Conservation (phyloP, 2,113 vertebrate species). For the Eptesicus fuscus region DNA sequence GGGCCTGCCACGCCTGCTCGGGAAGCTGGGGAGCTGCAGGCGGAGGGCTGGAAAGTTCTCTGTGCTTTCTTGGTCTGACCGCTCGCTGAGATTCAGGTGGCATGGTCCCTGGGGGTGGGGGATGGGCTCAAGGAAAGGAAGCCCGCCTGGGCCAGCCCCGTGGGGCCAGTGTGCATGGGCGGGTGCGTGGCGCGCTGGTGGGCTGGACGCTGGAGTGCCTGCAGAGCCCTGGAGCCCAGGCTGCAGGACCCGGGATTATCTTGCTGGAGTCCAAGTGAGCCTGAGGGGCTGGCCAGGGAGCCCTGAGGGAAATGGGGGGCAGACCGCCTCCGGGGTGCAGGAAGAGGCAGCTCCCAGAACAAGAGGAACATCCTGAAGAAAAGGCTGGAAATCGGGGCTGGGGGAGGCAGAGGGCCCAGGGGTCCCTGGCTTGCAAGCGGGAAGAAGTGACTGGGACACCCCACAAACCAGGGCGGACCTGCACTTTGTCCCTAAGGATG, state of each 20-base stretch:
- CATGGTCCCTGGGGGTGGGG: no score
- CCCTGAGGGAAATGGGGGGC: no score
- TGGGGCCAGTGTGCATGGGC: not conserved
- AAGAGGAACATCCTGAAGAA: rapidly evolving
- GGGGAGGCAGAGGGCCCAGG: no score
- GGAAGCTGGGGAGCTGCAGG: not conserved
- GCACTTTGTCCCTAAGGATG: not conserved
- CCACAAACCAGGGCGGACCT: not conserved
- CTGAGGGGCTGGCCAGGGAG: not conserved
- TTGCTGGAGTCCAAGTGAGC: not conserved
- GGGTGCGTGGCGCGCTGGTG: not conserved
- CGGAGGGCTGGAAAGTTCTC: rapidly evolving
- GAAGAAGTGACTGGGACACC: rapidly evolving
- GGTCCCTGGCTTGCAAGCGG: not conserved
- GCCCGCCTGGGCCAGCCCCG: no score
- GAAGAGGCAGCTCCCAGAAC: not conserved
- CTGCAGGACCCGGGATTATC: not conserved
- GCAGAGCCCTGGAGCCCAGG: not conserved
- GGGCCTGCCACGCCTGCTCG: rapidly evolving
- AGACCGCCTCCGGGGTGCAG: no score
- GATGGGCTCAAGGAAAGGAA: rapidly evolving
- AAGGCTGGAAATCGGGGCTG: not conserved
- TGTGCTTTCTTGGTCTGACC: not conserved
- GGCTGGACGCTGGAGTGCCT: not conserved
- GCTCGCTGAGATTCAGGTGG: not conserved